Evolutionary conservation across 2,113 vertebrate genomes (phyloP).

Genomic region (Chauna torquata): DNA sequence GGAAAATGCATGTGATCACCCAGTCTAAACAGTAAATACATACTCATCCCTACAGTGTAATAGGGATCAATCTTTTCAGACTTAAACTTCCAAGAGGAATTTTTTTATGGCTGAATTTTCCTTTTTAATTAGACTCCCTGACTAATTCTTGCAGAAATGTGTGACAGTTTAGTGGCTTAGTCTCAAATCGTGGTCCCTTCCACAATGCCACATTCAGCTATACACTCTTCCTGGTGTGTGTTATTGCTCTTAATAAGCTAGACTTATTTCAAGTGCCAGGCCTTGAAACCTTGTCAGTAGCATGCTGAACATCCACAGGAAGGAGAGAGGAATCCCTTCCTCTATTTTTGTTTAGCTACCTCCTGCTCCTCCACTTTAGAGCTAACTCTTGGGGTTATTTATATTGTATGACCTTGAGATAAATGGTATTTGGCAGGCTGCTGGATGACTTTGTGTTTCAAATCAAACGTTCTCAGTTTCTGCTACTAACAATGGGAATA

Average conservation of each 20-base stretch:
- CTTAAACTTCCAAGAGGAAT: background rate
- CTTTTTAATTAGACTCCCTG: background rate
- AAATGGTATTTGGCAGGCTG: constrained; percentile 29
- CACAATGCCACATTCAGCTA: background rate
- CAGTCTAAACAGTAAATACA: background rate
- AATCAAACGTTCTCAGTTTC: constrained; percentile 27
- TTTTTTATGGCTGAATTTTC: background rate
- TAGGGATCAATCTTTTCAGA: background rate
- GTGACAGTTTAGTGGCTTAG: background rate
- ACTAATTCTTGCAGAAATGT: background rate
- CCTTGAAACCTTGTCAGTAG: background rate
- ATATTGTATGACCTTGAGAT: constrained; percentile 16
- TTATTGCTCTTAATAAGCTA: background rate
- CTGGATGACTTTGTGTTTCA: constrained; percentile 6
- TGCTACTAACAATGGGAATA: constrained; percentile 26
- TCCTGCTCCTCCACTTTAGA: background rate
- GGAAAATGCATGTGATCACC: background rate
- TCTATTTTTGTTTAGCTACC: background rate
- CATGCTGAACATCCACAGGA: background rate
- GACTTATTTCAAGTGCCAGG: background rate
- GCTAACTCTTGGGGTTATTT: constrained; percentile 31
- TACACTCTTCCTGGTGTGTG: background rate
- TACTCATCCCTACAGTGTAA: background rate
- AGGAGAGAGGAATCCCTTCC: background rate
- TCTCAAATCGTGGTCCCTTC: background rate